Conservation (phyloP, 2,797 vertebrate genomes). For the Pseudomugil gertrudae region DNA sequence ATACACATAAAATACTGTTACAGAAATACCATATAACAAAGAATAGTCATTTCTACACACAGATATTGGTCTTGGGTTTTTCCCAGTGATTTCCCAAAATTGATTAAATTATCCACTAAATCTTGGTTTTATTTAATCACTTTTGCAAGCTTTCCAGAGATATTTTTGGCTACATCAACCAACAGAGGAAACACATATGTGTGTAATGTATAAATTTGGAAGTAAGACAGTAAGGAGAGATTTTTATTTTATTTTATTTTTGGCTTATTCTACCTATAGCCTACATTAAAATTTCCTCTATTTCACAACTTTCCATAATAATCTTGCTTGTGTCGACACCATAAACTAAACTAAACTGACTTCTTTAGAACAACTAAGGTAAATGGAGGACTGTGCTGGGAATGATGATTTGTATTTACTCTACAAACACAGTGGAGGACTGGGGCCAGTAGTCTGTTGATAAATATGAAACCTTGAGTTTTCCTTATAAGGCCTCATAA, state of each 20-base stretch:
- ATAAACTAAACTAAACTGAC: conserved; percentile 31
- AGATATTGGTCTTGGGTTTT: neutral
- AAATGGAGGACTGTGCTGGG: conserved; percentile 20
- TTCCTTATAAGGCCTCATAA: conserved; percentile 38
- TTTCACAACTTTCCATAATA: conserved; percentile 39
- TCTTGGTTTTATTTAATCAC: too few relatives aligned
- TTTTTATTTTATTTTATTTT: too few relatives aligned
- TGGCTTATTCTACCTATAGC: conserved; percentile 16
- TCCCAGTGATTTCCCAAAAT: neutral
- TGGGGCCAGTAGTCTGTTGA: conserved; percentile 33
- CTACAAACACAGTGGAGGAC: conserved; percentile 33
- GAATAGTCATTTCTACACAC: neutral
- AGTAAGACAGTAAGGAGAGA: too few relatives aligned
- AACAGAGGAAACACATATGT: neutral
- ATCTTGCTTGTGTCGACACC: conserved; percentile 41
- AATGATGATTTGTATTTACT: conserved; percentile 51
- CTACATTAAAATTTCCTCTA: conserved; percentile 19
- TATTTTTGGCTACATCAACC: neutral
- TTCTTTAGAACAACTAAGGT: conserved; percentile 35
- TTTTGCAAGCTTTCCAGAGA: too few relatives aligned
- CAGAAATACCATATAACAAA: neutral
- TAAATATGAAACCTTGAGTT: conserved; percentile 39
- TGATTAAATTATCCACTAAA: neutral
- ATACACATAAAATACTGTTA: neutral
- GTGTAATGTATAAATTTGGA: too few relatives aligned